Evolutionary conservation across 64 coral and sea anemone species (phyloP).

Genomic region (Platygyra sinensis): DNA sequence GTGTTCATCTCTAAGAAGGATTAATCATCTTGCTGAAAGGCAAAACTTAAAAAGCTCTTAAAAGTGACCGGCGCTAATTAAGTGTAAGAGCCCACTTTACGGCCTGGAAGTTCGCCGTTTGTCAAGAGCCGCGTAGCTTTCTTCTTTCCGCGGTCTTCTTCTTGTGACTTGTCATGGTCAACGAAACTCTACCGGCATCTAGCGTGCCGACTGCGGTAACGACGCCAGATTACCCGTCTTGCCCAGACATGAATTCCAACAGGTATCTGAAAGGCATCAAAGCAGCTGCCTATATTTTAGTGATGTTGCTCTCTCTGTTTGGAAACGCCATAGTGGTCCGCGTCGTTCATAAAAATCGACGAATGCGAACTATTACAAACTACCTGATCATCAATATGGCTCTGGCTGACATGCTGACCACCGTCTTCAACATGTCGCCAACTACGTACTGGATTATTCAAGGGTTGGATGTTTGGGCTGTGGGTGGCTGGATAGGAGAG

Average conservation of each 20-base stretch:
- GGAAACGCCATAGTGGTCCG: constrained; percentile 53
- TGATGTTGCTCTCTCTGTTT: constrained; percentile 44
- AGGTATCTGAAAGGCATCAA: constrained; percentile 45
- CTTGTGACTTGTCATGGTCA: not conserved
- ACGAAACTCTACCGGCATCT: constrained; percentile 7
- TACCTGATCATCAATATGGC: constrained; percentile 60
- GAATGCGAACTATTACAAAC: constrained; percentile 72
- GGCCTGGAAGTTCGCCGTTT: constrained; percentile 3
- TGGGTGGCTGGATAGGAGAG: constrained; percentile 53
- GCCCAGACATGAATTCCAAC: constrained; percentile 11
- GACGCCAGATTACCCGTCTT: constrained; percentile 4
- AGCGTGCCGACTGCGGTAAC: not conserved
- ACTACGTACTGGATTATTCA: constrained; percentile 50
- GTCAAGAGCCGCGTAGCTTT: not conserved
- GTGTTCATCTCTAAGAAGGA: not conserved
- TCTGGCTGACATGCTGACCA: constrained; percentile 59
- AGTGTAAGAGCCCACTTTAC: constrained; percentile 38
- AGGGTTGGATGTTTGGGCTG: constrained; percentile 35
- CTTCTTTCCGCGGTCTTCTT: not conserved
- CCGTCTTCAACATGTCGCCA: constrained; percentile 71
- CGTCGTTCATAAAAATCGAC: constrained; percentile 29
- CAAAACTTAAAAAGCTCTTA: not conserved
- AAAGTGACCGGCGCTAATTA: constrained; percentile 26
- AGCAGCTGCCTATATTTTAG: constrained; percentile 18
- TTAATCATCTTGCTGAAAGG: not conserved